Percentiles rank a stretch among this genome's conserved stretches.
These are phyloP conservation scores for Orchesella cincta DNA, from an alignment of 1,140 invertebrate species.

Conservation along the genomic window DNA sequence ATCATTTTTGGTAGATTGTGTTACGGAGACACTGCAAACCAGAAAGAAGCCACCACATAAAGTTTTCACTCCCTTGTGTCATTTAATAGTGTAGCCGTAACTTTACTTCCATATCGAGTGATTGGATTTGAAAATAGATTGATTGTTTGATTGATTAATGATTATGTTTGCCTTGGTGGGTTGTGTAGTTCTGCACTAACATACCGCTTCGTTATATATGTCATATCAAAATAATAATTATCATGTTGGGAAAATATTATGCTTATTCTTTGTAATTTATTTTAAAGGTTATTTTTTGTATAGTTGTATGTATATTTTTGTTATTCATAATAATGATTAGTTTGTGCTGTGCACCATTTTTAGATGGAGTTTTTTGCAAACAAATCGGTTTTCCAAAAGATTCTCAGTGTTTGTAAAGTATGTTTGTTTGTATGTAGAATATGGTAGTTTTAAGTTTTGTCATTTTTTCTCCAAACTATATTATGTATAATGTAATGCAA, in stretches of 20 bases:
- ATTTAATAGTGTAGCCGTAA: neutral
- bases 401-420: constrained; percentile 7
- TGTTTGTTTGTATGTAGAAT: neutral
- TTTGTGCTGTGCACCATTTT: constrained; percentile 8
- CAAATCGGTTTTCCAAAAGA: constrained; percentile 5
- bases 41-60: no score
- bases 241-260: constrained; percentile 17
- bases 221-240: no score
- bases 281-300: neutral
- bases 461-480: neutral
- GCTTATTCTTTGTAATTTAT: neutral
- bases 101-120: no score
- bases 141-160: neutral
- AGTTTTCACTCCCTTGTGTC: neutral
- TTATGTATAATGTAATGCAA: neutral
- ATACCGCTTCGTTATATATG: no score
- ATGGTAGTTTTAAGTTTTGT: neutral
- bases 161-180: neutral
- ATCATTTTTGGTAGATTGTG: no score
- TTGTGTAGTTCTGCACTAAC: neutral
- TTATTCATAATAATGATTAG: neutral
- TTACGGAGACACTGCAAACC: no score
- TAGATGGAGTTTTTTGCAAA: neutral
- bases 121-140: neutral
- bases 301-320: neutral